Evolutionary conservation across 2,797 vertebrate species (phyloP), one percentile per base, ranked within the genome.

Genomic region (Phrynocephalus vlangalii): DNA sequence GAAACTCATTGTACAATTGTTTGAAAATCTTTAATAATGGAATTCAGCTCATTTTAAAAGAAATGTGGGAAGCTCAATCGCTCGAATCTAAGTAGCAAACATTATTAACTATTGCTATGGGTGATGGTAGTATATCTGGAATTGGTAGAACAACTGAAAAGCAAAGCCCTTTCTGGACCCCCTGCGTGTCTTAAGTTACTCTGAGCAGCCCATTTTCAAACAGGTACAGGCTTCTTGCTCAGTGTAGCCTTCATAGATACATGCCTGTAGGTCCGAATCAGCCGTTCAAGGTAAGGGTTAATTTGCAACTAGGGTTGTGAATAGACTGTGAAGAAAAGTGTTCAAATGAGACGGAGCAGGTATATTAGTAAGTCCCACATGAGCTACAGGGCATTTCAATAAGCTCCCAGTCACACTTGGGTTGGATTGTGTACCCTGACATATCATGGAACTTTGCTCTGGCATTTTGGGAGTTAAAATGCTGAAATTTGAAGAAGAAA

Each of bases 61-160:
- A 86, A 60, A 30, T 85, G 22, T n/a, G 60, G 83, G 63, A 91
- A 84, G 33, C 20, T 91, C 78, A 86, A 1, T 75, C 84, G 84
- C n/a, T 48, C 92, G 52, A 88, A 89, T 78, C 16, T 88, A 82
- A 92, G 48, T 87, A 89, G 68, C 82, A 91, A 86, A 87, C 38
- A 67, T 60, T 86, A 79, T 63, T 28, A 86, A 60, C 71, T 79
- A 60, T 26, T 15, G 20, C 33, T 60, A 73, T 3, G 9, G 13
- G 13, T 18, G 11, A 48, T 22, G 15, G 2, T 13, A 72, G 28
- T 75, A 66, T 86, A 71, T 56, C 75, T 16, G 18, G 13, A 60
- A 44, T 6, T 67, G 63, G 48, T 20, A 22, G 44, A 80, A n/a
- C 13, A 50, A 76, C 8, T 7, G 48, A 20, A 33, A 67, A 50